Evolutionary conservation across 2,797 vertebrate species (phyloP).

Genomic region (Uromys caudimaculatus): DNA sequence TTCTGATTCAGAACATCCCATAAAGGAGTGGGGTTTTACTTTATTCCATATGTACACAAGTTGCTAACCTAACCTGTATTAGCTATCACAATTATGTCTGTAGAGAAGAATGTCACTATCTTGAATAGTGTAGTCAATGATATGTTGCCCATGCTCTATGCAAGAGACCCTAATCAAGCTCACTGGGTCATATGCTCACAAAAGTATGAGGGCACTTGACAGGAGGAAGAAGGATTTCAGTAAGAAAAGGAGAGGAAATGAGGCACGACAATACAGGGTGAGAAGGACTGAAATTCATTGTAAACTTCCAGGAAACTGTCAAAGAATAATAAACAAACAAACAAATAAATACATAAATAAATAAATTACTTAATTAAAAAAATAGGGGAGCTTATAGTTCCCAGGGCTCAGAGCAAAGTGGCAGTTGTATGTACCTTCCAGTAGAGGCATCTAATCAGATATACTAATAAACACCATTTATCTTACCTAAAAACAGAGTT

Average conservation of each 20-base stretch:
- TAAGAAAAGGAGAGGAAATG: not conserved
- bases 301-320: not conserved
- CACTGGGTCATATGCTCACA: not conserved
- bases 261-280: not conserved
- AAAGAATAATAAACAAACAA: not conserved
- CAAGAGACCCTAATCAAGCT: too few species aligned
- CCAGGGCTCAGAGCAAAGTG: not conserved
- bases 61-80: not conserved
- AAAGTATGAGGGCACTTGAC: not conserved
- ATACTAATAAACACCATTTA: not conserved
- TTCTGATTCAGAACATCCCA: not conserved
- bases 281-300: not conserved
- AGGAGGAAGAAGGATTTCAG: not conserved
- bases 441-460: not conserved
- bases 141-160: not conserved
- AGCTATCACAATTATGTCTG: not conserved
- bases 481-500: not conserved
- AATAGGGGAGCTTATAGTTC: not conserved
- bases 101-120: not conserved
- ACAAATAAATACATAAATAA: too few species aligned
- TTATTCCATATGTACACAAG: not conserved
- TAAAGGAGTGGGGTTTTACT: not conserved
- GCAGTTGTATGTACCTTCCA: not conserved
- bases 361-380: too few species aligned
- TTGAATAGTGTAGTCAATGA: not conserved